A percentile compares a stretch with the other conserved stretches of the same genome.
Evolutionary conservation across 1,140 invertebrate species (phyloP).

Genomic region (Gryon sp.): DNA sequence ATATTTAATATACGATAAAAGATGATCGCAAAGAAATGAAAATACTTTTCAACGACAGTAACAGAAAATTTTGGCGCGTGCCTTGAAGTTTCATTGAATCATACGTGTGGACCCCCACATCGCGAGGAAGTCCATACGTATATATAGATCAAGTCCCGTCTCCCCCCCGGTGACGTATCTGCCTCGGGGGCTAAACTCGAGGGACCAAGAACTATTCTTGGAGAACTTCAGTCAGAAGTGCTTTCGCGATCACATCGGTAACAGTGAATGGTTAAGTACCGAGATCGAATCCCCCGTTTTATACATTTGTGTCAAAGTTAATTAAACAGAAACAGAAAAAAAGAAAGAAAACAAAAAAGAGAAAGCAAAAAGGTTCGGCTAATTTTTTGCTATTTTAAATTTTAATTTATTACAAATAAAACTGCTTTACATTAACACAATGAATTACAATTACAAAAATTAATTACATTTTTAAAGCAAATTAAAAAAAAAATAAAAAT

Average conservation of each 20-base stretch:
- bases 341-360: no score
- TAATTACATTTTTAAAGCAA: no score
- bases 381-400: no score
- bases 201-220: conserved; percentile 78
- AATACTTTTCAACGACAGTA: conserved; percentile 23
- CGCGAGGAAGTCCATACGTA: conserved; percentile 66
- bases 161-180: conserved; percentile 61
- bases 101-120: conserved; percentile 58
- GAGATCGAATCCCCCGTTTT: conserved; percentile 44
- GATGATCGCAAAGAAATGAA: conserved; percentile 13
- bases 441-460: no score
- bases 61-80: conserved; percentile 50
- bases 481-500: no score
- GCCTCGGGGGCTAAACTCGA: conserved; percentile 71
- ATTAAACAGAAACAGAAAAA: no score
- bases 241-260: conserved; percentile 71
- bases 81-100: conserved; percentile 63
- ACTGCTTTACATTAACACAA: no score
- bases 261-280: conserved; percentile 65
- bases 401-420: no score
- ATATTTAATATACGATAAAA: neutral
- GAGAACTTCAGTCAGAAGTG: conserved; percentile 76
- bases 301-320: conserved; percentile 52
- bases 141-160: conserved; percentile 70
- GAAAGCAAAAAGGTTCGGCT: no score